phyloP scores from a whole-genome alignment of 2,888 invertebrate genomes.

The Euplexia lucipara region DNA sequence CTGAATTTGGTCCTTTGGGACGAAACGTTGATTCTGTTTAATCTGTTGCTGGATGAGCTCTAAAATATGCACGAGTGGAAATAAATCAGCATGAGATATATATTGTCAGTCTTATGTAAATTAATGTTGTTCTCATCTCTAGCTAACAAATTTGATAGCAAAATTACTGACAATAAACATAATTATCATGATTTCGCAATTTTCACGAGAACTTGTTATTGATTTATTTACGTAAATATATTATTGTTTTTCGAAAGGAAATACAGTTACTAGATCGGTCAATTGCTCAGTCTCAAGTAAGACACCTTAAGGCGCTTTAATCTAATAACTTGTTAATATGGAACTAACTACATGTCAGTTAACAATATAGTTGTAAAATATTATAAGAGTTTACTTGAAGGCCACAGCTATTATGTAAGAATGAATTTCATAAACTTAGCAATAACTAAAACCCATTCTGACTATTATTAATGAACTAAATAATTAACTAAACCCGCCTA shows the following conservation, averaged over 20 bases:
- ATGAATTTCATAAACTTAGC: background rate
- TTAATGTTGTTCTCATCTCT: background rate
- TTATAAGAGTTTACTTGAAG: background rate
- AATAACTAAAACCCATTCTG: background rate
- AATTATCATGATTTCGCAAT: background rate
- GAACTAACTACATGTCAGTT: background rate
- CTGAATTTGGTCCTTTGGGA: constrained; percentile 27
- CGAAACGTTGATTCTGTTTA: too few species aligned
- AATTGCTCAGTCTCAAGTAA: constrained; percentile 8
- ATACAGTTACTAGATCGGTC: constrained; percentile 21
- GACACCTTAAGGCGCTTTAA: too few species aligned
- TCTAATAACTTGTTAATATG: background rate
- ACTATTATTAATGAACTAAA: background rate
- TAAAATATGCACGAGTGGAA: background rate
- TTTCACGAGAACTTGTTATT: too few species aligned
- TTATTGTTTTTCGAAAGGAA: too few species aligned
- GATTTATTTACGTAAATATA: background rate
- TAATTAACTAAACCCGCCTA: background rate
- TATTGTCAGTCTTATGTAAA: too few species aligned
- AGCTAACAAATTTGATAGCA: background rate
- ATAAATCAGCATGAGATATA: background rate
- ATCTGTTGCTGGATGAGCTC: background rate
- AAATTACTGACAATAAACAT: background rate
- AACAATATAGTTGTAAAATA: background rate
- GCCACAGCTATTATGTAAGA: background rate